Percentiles rank a stretch among this genome's conserved stretches.
These are phyloP conservation scores for Euthynnus affinis DNA, from an alignment of 2,797 vertebrate species.

Conservation along the genomic window DNA sequence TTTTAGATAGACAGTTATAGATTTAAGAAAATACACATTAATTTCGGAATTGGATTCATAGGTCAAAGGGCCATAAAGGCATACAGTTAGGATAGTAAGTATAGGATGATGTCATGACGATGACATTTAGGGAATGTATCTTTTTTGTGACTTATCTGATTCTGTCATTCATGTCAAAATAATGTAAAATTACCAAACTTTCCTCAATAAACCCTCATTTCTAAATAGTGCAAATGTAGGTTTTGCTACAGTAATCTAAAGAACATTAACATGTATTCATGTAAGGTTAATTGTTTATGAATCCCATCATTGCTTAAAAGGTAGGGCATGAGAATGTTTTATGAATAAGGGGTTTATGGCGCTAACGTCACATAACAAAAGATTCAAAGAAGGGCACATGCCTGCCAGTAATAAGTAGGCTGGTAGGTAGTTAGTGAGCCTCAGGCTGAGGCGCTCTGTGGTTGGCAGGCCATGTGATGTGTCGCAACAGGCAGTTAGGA, in stretches of 20 bases:
- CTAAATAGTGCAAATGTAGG: background rate
- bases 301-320: background rate
- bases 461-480: slow-evolving; percentile 74
- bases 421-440: slow-evolving; percentile 69
- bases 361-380: slow-evolving; percentile 17
- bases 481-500: slow-evolving; percentile 75
- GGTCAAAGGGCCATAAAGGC: background rate
- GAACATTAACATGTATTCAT: background rate
- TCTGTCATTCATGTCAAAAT: background rate
- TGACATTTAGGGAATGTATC: background rate
- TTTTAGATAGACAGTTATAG: background rate
- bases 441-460: slow-evolving; percentile 64
- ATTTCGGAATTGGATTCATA: background rate
- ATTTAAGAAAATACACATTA: background rate
- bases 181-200: background rate
- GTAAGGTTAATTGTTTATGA: background rate
- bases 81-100: background rate
- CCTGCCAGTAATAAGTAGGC: slow-evolving; percentile 48
- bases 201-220: background rate
- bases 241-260: background rate
- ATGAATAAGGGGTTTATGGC: slow-evolving; percentile 24
- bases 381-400: slow-evolving; percentile 25
- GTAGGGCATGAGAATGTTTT: slow-evolving; percentile 1
- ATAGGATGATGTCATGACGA: background rate
- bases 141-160: background rate